Evolutionary conservation across 1,140 invertebrate species (phyloP), one percentile per base, ranked within the genome.

Genomic region (Chelonus insularis): DNA sequence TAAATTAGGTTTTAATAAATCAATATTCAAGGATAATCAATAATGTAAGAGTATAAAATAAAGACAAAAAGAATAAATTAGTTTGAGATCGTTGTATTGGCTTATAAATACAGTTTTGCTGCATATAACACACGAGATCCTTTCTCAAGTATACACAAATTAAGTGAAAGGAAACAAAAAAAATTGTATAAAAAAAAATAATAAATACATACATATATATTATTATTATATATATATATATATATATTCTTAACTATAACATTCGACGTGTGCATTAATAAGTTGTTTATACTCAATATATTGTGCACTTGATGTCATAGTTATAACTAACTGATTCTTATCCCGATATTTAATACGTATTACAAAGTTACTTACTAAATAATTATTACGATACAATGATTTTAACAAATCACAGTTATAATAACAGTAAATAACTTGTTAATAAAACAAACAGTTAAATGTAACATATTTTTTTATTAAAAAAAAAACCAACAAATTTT

Each of bases 71-170:
- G 34, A 21, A 58, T 18, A 37, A 45, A 50, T 45, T 8, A 23
- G 39, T 59, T 59, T 59, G 57, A 59, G 57, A 59, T 59, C 57
- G 45, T 50, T 59, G 32, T 59, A 50, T 50, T n/a, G n/a, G n/a
- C n/a, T 59, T 39, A n/a, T 37, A 50, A 58, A 12, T 18, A 45
- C 21, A 12, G 12, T 37, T 50, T 59, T 18, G 47, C 25, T 51
- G 47, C 21, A 34, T 37, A 20, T 36, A 47, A 25, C 12, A 48
- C 56, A 48, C 20, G 16, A 4, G 25, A 51, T 39, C 14, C n/a
- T 39, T 39, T 39, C 14, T 39, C 14, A 12, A 11, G 14, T 39
- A 14, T 14, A 39, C 37, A 39, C n/a, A n/a, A n/a, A n/a, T n/a
- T n/a, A n/a, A n/a, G n/a, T 39, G n/a, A n/a, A n/a, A 14, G 5